Evolutionary conservation across 2,888 invertebrate genomes (phyloP), one percentile per base, ranked within the genome.

Genomic region (Palloptera scutellata): DNA sequence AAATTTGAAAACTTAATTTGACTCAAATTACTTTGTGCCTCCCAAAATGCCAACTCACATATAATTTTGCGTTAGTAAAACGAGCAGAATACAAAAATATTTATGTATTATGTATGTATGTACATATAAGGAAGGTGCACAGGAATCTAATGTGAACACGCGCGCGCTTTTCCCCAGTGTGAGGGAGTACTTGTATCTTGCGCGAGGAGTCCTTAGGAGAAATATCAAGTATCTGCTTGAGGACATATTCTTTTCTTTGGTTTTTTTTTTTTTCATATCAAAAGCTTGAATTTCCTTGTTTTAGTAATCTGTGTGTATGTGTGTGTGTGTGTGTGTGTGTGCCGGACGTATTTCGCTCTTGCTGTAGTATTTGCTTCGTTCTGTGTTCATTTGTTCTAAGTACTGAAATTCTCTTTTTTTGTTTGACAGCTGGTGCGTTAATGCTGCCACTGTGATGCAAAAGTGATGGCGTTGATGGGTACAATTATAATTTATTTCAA

Each of bases 1-100:
- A 74, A 74, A 72, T 72, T 75, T 72, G 70, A 74, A 71, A 73
- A 74, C 74, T 75, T 74, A 75, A 74, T 74, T 73, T 72, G 74
- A 71, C 74, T 72, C 72, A 73, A 72, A 75, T 74, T 75, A 73
- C 73, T 73, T 69, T 71, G 68, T 67, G 60, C 43, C 64, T n/a
- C 48, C 12, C 5, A 15, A 8, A n/a, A 15, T n/a, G 11, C 48
- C n/a, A 48, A 48, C 48, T 10, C 48, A 48, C 15, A 48, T 8
- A 48, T 10, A 48, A 48, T 54, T n/a, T 17, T 17, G 13, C 17
- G 54, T 1, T 5, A 17, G 54, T 15, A 8, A 11, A 17, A 17
- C 8, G 54, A 54, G 54, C 17, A 15, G 54, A 17, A 12, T 17
- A 42, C 9, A 20, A 55, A 55, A 40, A 30, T 12, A 11, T 30